A percentile compares a stretch with the other conserved stretches of the same genome.
These are phyloP conservation scores for Xenopus laevis DNA, from an alignment of 2,113 vertebrate genomes.

Conservation along the genomic window DNA sequence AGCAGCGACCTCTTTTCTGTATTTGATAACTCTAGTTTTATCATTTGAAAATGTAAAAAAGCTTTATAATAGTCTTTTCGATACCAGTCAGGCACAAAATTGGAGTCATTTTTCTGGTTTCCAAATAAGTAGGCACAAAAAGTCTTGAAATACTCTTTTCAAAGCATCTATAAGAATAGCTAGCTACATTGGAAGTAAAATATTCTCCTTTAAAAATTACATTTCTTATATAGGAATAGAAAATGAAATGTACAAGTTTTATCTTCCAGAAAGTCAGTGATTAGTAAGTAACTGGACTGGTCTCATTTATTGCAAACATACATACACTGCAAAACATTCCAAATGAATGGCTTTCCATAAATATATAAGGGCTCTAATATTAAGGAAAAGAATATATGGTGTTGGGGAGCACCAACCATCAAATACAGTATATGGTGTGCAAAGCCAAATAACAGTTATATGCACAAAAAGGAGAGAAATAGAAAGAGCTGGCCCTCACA, in stretches of 20 bases:
- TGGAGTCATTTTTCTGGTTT: neutral
- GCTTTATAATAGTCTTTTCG: neutral
- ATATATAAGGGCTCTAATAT: conserved; percentile 18
- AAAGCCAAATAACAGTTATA: too few species aligned
- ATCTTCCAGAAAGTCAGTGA: neutral
- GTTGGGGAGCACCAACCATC: too few species aligned
- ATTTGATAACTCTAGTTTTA: neutral
- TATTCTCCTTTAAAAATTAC: neutral
- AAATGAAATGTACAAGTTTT: neutral
- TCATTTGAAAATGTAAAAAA: neutral
- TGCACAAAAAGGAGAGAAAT: too few species aligned
- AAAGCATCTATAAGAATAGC: neutral
- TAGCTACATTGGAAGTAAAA: neutral
- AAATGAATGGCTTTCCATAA: conserved; percentile 19
- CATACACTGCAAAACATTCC: conserved; percentile 2
- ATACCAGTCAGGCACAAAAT: neutral
- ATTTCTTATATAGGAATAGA: neutral
- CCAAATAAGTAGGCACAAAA: neutral
- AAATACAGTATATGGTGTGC: too few species aligned
- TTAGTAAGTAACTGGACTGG: neutral
- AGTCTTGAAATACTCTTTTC: neutral
- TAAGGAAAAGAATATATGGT: too few species aligned
- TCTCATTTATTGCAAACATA: conserved; percentile 6
- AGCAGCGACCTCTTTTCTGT: conserved; percentile 1
- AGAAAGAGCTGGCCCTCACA: too few species aligned